Evolutionary conservation across 92 coral and sea anemone genomes (phyloP).

Genomic region (Desmophyllum pertusum): DNA sequence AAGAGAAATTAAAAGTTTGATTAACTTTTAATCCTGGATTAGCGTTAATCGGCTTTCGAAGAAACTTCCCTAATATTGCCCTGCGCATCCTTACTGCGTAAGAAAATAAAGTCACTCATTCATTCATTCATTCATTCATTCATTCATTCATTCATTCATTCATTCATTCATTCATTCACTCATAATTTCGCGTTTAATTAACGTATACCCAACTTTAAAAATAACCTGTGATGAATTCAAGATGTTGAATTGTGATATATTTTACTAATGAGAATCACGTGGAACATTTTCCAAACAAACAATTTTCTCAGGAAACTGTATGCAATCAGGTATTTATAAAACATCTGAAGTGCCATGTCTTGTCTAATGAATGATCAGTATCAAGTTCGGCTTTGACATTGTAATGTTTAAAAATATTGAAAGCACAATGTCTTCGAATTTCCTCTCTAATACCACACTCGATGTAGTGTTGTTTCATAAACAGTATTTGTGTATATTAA

Average conservation of each 20-base stretch:
- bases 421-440: not conserved
- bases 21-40: too few species aligned
- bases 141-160: too few species aligned
- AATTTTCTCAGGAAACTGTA: not conserved
- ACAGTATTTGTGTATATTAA: not conserved
- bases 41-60: too few species aligned
- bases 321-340: not conserved
- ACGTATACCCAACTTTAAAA: too few species aligned
- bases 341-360: slow-evolving; percentile 1
- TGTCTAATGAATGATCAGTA: not conserved
- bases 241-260: not conserved
- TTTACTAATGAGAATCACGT: not conserved
- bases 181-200: too few species aligned
- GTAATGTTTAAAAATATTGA: not conserved
- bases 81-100: too few species aligned
- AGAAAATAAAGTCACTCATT: too few species aligned
- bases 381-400: not conserved
- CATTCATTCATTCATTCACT: too few species aligned
- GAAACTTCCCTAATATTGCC: too few species aligned
- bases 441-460: not conserved
- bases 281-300: not conserved
- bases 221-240: not conserved
- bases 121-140: too few species aligned
- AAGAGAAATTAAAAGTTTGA: too few species aligned
- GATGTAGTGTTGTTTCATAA: not conserved